Evolutionary conservation across 2,888 invertebrate species (phyloP).

Genomic region (Phymatocera aterrima): DNA sequence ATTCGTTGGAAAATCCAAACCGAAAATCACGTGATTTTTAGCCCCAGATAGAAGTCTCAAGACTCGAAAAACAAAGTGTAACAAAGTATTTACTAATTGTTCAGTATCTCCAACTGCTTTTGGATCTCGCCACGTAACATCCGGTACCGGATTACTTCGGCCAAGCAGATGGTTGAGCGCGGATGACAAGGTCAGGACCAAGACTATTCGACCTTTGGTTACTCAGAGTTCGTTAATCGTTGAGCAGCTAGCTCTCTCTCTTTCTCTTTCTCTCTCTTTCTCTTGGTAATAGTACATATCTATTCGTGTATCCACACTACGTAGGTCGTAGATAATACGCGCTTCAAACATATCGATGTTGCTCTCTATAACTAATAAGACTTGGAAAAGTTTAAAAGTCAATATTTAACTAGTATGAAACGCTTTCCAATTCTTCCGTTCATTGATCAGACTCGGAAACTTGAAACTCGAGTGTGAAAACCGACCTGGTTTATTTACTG

Average conservation of each 20-base stretch:
- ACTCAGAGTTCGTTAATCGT: constrained; percentile 7
- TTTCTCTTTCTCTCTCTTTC: background rate
- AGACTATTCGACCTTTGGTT: constrained; percentile 9
- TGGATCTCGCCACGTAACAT: background rate
- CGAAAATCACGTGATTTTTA: background rate
- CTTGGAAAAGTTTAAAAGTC: background rate
- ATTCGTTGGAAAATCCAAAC: background rate
- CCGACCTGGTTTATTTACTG: constrained; percentile 31
- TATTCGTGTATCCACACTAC: background rate
- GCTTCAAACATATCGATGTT: background rate
- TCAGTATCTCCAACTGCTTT: background rate
- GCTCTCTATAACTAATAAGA: background rate
- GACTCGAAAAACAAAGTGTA: background rate
- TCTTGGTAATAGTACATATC: background rate
- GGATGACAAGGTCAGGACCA: constrained; percentile 26
- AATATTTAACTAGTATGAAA: background rate
- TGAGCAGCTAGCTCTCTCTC: background rate
- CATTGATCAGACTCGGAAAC: background rate
- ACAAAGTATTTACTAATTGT: too few species aligned
- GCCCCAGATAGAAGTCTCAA: background rate
- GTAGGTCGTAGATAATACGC: background rate
- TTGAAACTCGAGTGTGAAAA: constrained; percentile 5
- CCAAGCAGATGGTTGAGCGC: constrained; percentile 27
- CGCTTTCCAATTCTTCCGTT: background rate
- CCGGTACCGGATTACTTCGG: constrained; percentile 7